These are phyloP conservation scores for Nibea coibor DNA, from an alignment of 2,113 vertebrate species.

Conservation along the genomic window DNA sequence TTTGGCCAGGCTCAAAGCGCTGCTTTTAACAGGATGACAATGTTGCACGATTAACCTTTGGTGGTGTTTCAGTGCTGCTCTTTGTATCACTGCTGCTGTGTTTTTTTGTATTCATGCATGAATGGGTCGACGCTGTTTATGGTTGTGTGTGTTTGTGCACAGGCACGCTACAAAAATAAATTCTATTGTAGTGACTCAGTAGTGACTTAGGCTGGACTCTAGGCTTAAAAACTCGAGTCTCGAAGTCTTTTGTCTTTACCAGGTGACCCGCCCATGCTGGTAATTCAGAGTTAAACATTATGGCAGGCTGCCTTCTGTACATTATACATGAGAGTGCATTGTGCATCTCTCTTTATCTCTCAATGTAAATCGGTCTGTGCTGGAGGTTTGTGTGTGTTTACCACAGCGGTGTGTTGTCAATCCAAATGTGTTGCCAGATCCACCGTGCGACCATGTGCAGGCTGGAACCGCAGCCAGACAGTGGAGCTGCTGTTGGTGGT, in stretches of 20 bases:
- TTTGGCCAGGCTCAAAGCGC: constrained; percentile 54
- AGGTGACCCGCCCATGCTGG: background rate
- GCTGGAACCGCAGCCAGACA: constrained; percentile 58
- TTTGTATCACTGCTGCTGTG: constrained; percentile 1
- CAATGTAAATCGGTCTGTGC: background rate
- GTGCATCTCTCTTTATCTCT: background rate
- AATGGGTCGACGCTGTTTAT: constrained; percentile 6
- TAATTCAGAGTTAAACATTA: background rate
- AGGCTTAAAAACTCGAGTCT: background rate
- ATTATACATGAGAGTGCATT: constrained; percentile 30
- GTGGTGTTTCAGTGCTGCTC: constrained; percentile 5
- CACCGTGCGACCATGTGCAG: constrained; percentile 7
- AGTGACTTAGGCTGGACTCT: too few species aligned
- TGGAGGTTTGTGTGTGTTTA: background rate
- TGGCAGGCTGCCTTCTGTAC: background rate
- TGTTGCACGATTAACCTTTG: constrained; percentile 45
- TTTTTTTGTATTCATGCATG: constrained; percentile 22
- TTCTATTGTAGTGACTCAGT: background rate
- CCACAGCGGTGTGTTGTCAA: constrained; percentile 5
- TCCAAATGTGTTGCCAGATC: constrained; percentile 18
- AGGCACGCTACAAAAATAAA: background rate
- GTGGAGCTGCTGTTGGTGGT: constrained; percentile 52
- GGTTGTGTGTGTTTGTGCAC: constrained; percentile 7
- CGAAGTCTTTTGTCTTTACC: background rate
- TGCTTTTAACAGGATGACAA: constrained; percentile 62